Conservation (phyloP, 2,888 invertebrate genomes). For the Aporophyla nigra region DNA sequence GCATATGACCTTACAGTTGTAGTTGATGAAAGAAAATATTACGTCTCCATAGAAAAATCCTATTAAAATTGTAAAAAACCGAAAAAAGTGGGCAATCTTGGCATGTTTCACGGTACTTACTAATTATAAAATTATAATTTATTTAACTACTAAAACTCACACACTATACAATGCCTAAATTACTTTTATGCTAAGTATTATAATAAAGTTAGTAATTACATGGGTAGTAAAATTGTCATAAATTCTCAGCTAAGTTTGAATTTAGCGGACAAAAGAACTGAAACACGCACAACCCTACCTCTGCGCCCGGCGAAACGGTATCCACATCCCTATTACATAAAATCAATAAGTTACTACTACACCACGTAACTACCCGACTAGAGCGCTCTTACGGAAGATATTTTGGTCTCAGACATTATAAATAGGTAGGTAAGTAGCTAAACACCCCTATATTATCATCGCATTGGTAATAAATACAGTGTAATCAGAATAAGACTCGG, state of each 20-base stretch:
- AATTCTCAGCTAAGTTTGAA: background rate
- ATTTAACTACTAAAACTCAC: too few relatives aligned
- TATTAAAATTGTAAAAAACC: too few relatives aligned
- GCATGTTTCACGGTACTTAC: too few relatives aligned
- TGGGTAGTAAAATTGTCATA: too few relatives aligned
- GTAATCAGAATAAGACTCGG: background rate
- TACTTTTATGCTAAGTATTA: background rate
- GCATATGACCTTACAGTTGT: too few relatives aligned
- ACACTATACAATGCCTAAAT: background rate
- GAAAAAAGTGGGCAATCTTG: too few relatives aligned
- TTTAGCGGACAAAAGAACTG: background rate
- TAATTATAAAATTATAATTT: background rate
- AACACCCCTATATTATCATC: too few relatives aligned
- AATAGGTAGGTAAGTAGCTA: background rate
- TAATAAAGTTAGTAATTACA: too few relatives aligned
- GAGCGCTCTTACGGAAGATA: background rate
- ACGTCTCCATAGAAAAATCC: too few relatives aligned
- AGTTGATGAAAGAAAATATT: too few relatives aligned
- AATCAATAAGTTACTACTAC: conserved; percentile 23
- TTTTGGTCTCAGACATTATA: background rate
- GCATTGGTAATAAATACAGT: background rate
- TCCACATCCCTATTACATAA: conserved; percentile 6
- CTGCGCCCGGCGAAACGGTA: background rate
- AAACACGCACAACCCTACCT: background rate
- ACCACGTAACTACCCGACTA: background rate